Conservation (phyloP, 1,140 invertebrate genomes). For the Stenopsyche tienmushanensis region DNA sequence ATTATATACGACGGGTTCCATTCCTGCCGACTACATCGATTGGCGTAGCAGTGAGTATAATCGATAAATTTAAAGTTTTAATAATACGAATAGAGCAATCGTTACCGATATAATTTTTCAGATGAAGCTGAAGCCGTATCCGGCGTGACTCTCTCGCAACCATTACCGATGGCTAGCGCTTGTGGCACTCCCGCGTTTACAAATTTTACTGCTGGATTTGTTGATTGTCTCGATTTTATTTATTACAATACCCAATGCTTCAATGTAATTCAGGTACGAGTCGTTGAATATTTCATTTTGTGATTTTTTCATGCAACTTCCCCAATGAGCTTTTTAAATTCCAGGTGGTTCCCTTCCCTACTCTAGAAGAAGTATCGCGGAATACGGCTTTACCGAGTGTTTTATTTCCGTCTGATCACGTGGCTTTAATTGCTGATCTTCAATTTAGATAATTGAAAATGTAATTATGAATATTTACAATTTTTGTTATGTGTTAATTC, state of each 20-base stretch:
- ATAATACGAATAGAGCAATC: background rate
- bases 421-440: constrained; percentile 83
- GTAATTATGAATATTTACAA: no score
- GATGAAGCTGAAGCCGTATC: constrained; percentile 65
- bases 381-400: constrained; percentile 80
- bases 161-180: constrained; percentile 66
- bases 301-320: background rate
- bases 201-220: constrained; percentile 81
- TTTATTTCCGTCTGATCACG: constrained; percentile 89
- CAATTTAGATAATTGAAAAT: constrained; percentile 43
- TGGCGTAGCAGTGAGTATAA: constrained; percentile 73
- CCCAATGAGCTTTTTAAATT: constrained; percentile 38
- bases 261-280: constrained; percentile 61
- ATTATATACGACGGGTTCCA: constrained; percentile 66
- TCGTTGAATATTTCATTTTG: constrained; percentile 16
- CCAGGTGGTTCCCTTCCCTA: constrained; percentile 76
- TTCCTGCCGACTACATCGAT: constrained; percentile 65
- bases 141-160: constrained; percentile 63
- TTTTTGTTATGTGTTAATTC: no score
- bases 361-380: constrained; percentile 68
- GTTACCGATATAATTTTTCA: constrained; percentile 47
- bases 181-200: constrained; percentile 79
- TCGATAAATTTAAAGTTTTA: constrained; percentile 1
- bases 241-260: constrained; percentile 73
- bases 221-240: constrained; percentile 91